These are phyloP conservation scores for Dysidea cf. avara DNA, from an alignment of 37 sponge, comb jelly and placozoan genomes.

Conservation along the genomic window DNA sequence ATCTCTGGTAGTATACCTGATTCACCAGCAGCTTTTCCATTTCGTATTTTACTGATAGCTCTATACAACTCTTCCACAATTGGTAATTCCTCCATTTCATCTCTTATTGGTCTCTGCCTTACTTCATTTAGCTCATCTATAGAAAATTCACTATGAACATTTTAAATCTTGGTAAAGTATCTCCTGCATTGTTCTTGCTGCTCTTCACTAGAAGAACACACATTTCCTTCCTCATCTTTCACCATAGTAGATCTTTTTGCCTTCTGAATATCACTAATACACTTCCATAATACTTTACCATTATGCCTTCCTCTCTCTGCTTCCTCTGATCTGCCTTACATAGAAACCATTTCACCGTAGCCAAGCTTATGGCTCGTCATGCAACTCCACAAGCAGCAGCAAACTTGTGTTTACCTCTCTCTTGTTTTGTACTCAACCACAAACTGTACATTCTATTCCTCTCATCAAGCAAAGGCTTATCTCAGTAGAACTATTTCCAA, in stretches of 20 bases:
- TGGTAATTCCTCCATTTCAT: neutral
- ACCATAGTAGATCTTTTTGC: neutral
- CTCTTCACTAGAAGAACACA: neutral
- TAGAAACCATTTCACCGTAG: neutral
- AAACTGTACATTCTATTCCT: too few species aligned
- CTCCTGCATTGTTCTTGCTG: neutral
- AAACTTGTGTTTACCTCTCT: neutral
- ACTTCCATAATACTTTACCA: too few species aligned
- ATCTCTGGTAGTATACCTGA: constrained; percentile 8
- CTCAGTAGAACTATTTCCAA: neutral
- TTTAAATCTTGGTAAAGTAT: neutral
- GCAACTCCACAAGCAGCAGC: neutral
- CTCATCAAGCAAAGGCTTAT: neutral
- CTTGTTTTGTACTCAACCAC: constrained; percentile 3
- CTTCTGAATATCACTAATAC: neutral
- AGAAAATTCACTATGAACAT: neutral
- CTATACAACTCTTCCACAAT: too few species aligned
- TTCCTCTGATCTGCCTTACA: neutral
- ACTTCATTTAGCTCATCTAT: too few species aligned
- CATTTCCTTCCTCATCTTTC: constrained; percentile 4
- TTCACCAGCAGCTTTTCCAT: too few species aligned
- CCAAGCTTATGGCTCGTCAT: neutral
- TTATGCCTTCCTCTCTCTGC: too few species aligned
- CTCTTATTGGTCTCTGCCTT: neutral
- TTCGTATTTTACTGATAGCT: too few species aligned